Conservation (phyloP, 2,113 vertebrate species). For the Ornithorhynchus anatinus region DNA sequence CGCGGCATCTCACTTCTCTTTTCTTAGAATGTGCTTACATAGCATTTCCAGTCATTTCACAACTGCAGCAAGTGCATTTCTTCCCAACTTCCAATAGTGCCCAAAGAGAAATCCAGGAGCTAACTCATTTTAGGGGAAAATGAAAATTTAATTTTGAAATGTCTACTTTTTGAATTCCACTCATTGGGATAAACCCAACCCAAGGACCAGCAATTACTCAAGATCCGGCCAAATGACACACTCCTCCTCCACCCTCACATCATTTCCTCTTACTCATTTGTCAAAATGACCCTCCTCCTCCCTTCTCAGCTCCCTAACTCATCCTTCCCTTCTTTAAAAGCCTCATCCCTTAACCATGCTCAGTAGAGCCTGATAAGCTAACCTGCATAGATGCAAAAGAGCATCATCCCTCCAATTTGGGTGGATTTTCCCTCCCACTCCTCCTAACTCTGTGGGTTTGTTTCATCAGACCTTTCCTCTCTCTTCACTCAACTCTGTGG, state of each 20-base stretch:
- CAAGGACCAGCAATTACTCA: background rate
- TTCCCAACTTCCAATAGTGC: too few relatives aligned
- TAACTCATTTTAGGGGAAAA: background rate
- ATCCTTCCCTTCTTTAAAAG: background rate
- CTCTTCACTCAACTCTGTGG: background rate
- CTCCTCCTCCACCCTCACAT: constrained; percentile 47
- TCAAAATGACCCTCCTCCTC: constrained; percentile 42
- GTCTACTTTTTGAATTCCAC: background rate
- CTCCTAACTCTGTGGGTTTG: background rate
- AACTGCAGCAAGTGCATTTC: too few relatives aligned
- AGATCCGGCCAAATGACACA: background rate
- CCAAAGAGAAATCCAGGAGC: too few relatives aligned
- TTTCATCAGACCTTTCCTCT: too few relatives aligned
- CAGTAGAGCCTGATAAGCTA: background rate
- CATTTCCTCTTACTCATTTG: constrained; percentile 74
- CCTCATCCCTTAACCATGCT: constrained; percentile 15
- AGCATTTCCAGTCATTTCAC: too few relatives aligned
- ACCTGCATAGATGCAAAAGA: background rate
- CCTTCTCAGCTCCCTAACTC: constrained; percentile 35
- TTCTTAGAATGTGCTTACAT: too few relatives aligned
- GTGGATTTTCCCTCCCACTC: too few relatives aligned
- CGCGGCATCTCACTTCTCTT: too few relatives aligned
- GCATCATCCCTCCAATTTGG: background rate
- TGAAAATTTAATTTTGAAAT: background rate
- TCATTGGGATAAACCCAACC: background rate